These are phyloP conservation scores for Leptestheria dahalacensis DNA, from an alignment of 1,140 invertebrate species.

Conservation along the genomic window DNA sequence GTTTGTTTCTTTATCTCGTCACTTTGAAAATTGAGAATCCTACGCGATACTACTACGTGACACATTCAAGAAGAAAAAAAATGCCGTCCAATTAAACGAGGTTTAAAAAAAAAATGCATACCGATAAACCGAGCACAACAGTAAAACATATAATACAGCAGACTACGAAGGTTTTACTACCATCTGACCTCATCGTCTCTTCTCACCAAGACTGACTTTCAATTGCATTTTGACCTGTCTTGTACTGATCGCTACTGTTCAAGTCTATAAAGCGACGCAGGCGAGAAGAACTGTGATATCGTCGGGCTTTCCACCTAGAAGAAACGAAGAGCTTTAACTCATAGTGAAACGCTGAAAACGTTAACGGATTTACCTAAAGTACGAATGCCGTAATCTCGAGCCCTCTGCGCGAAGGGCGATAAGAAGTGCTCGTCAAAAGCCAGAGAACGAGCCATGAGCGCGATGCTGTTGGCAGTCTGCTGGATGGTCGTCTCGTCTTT, in stretches of 20 bases:
- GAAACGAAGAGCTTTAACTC: slow-evolving; percentile 21
- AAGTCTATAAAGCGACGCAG: slow-evolving; percentile 58
- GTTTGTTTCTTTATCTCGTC: no score
- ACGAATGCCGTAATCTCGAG: slow-evolving; percentile 79
- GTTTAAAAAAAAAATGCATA: no score
- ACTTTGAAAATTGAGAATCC: no score
- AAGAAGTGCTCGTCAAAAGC: slow-evolving; percentile 87
- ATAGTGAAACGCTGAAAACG: slow-evolving; percentile 13
- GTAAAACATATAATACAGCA: no score
- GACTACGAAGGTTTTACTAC: no score
- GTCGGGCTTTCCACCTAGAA: slow-evolving; percentile 87
- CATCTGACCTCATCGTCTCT: no score
- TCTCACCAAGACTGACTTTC: no score
- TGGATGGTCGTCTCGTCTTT: slow-evolving; percentile 59
- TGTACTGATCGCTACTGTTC: neutral
- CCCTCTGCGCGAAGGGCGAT: slow-evolving; percentile 88
- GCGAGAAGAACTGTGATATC: slow-evolving; percentile 93
- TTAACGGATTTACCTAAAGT: slow-evolving; percentile 52
- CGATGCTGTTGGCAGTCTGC: slow-evolving; percentile 82
- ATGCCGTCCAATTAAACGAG: no score
- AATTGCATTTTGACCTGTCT: neutral
- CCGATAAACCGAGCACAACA: no score
- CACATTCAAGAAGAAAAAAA: no score
- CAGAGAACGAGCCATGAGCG: slow-evolving; percentile 79
- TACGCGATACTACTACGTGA: no score